Evolutionary conservation across 1,140 invertebrate species (phyloP), one percentile per base, ranked within the genome.

Genomic region (Globodera rostochiensis): DNA sequence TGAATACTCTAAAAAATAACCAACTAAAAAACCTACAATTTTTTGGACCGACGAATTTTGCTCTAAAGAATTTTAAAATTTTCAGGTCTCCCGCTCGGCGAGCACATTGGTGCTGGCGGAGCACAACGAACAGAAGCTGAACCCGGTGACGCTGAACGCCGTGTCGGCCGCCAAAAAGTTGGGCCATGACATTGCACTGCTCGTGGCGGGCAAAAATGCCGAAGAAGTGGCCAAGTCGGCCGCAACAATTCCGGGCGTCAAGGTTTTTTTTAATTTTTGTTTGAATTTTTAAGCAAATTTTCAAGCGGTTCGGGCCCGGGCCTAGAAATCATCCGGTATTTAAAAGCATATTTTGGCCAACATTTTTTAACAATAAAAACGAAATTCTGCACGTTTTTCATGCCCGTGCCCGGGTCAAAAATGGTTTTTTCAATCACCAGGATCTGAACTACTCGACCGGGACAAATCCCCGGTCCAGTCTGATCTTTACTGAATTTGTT

Each of bases 91-190:
- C 50, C 86, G 86, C 67, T 80, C 86, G 53, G 88, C 90, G 47
- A 90, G 90, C 88, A 97, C 96, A 0, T 91, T 98, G 81, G 94
- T 99, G 2, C 93, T 98, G 84, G 96, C 95, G 15, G 97, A 98
- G 91, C 96, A 98, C 90, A 95, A 96, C 88, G 96, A 98, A 92
- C 94, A 95, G 86, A 92, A 91, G 49, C 86, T 99, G 4, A 92
- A 92, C 66, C 93, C 95, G 25, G 93, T 95, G 11, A 98, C 97
- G 8, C 93, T 96, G 87, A 97, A 96, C 92, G 93, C 95, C 4
- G 91, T 99, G 73, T 94, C 93, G 81, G 97, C 97, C 80, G 97
- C 96, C 0, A 94, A 94, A 85, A 94, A 97, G 91, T 93, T 98
- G 84, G 96, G 96, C 57, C 94, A 94, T 79, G 92, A 87, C 25